Evolutionary conservation across 2,113 vertebrate genomes (phyloP), one percentile per base, ranked within the genome.

Genomic region (Coptodon rendalli): DNA sequence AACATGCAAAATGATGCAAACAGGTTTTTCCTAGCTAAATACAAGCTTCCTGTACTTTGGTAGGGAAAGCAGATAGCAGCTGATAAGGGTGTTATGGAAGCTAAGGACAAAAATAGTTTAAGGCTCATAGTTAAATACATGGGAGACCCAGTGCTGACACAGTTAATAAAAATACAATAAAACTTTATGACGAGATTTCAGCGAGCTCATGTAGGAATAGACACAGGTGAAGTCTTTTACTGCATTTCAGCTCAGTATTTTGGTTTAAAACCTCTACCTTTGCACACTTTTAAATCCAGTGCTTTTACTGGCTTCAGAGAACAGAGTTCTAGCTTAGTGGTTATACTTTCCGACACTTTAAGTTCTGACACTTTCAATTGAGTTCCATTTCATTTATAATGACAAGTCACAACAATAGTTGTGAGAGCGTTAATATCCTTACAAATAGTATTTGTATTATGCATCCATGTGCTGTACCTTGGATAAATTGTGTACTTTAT

Each of bases 1-100:
- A 54, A 53, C 19, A 93, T 93, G 87, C 87, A 94, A 93, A 94
- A 19, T 52, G 5, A 88, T 90, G 91, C 83, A 93, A 91, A 93
- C 2, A 14, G 10, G 3, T 86, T 71, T 50, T 34, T 59, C 17
- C 31, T 84, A 57, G 12, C 11, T 40, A 76, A 56, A 83, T 48
- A 40, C 5, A 4, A 6, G 17, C 34, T 17, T 31, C 9, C 2
- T 7, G 43, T 63, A 9, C 2, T 45, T 16, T 38, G 52, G 22
- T 68, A 48, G 6, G 36, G 19, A 85, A 84, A 84, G 9, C 9
- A 68, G n/a, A 40, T 38, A 17, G 27, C 31, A 78, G 54, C 45
- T 63, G 27, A 80, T 56, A 54, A 66, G 14, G 27, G 6, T 14
- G 11, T 34, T 48, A 76, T 50, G 71, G 24, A 76, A 48, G 22